Base-by-base conservation (phyloP, 2,797 vertebrate genomes). In the Gambusia yucatana region DNA sequence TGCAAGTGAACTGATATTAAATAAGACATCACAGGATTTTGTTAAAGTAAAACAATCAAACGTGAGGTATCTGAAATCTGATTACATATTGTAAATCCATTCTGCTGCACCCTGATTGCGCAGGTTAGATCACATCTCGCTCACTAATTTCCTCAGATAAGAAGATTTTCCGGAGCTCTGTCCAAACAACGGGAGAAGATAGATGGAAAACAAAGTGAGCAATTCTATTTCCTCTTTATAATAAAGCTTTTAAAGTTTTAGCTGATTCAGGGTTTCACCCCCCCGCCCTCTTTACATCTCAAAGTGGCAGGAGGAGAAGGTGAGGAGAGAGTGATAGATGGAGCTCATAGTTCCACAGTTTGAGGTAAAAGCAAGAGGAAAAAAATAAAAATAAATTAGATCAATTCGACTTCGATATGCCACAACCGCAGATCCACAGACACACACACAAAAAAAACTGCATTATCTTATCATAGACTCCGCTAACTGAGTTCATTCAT, bases 171-270 rank as follows among this genome's bases (percentile, higher is more conserved):
- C 92, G 90, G 89, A 92, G 80, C 92, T 89, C 90, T 88, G 84
- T 82, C 8, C 77, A 88, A 91, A 84, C 63, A 67, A 41, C 63
- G 9, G 57, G 65, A 75, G 72, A 82, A 91, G 89, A 94, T 87
- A 72, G 91, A 94, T 86, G 81, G 88, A 87, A 80, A 87, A 86
- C 46, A 83, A 90, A 82, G 72, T 73, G 71, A 83, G 82, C 85
- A 90, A 93, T 93, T 89, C 83, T 91, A 87, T 95, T 94, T 93
- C 89, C 83, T 85, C 90, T 91, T 92, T 72, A 92, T 88, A 91
- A 91, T 90, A 90, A 94, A 91, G 90, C 91, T 94, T 94, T 94
- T 91, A 93, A 93, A 94, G 84, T 93, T 94, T 94, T 93, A 94
- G 93, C 93, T 91, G 94, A 94, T 94, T 95, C 90, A 91, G 91